phyloP scores from a whole-genome alignment of 2,797 vertebrate genomes.

The Mallotus villosus region DNA sequence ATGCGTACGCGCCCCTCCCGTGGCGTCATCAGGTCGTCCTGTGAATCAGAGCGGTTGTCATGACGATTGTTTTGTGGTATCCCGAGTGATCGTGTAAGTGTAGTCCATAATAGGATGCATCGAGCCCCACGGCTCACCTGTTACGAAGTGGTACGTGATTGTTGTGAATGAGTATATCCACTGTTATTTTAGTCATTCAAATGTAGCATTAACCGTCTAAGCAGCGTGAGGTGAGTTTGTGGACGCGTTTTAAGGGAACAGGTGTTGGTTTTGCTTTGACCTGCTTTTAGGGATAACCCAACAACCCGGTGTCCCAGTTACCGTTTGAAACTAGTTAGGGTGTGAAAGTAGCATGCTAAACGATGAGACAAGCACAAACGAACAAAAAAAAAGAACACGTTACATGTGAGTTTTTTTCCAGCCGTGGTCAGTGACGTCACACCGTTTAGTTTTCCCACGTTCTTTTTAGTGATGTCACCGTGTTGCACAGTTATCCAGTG shows the following conservation, averaged over 20 bases:
- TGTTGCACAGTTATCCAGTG: not conserved
- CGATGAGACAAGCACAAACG: conserved; percentile 37
- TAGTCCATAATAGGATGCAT: conserved; percentile 49
- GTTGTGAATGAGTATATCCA: conserved; percentile 63
- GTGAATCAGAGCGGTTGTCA: conserved; percentile 47
- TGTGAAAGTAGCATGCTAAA: conserved; percentile 31
- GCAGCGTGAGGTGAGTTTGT: conserved; percentile 42
- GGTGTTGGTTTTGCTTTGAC: not conserved
- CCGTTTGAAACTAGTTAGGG: conserved; percentile 5
- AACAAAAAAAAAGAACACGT: not conserved
- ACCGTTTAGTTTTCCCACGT: conserved; percentile 6
- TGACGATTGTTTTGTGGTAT: conserved; percentile 54
- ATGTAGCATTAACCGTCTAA: conserved; percentile 59
- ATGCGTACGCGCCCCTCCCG: not conserved
- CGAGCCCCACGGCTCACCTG: conserved; percentile 46
- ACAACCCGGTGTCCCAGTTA: conserved; percentile 5
- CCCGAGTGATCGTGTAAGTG: conserved; percentile 47
- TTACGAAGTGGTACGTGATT: conserved; percentile 58
- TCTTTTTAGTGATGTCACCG: not conserved
- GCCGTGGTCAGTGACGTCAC: conserved; percentile 19
- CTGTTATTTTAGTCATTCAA: conserved; percentile 30
- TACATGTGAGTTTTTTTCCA: not conserved
- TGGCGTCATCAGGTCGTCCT: conserved; percentile 45
- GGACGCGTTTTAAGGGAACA: conserved; percentile 56
- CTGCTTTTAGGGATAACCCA: conserved; percentile 12